A percentile compares a stretch with the other conserved stretches of the same genome.
Conservation (phyloP, 1,140 invertebrate genomes). For the Euschistus heros region DNA sequence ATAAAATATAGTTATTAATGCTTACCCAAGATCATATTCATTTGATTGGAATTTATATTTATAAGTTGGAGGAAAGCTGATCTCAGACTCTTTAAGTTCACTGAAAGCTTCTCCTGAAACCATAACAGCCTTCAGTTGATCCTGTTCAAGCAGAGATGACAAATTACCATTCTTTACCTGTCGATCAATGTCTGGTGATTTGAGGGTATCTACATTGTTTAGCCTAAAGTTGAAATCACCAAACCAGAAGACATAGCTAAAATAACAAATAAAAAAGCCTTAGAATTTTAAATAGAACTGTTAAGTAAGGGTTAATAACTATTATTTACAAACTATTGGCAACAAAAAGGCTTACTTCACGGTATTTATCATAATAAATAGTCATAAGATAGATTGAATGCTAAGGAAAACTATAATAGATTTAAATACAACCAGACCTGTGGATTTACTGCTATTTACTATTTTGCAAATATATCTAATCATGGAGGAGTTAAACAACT, state of each 20-base stretch:
- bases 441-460: too few relatives aligned
- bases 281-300: too few relatives aligned
- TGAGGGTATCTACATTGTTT: constrained; percentile 42
- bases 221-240: constrained; percentile 90
- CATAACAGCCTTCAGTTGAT: constrained; percentile 61
- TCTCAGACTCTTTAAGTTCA: constrained; percentile 58
- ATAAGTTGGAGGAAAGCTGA: constrained; percentile 80
- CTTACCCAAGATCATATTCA: constrained; percentile 51
- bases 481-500: too few relatives aligned
- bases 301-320: too few relatives aligned
- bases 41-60: constrained; percentile 65
- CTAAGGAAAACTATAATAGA: too few relatives aligned
- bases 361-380: too few relatives aligned
- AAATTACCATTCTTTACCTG: constrained; percentile 52
- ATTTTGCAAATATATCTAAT: too few relatives aligned
- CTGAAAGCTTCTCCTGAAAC: constrained; percentile 63
- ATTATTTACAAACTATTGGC: too few relatives aligned
- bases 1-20: too few relatives aligned
- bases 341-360: too few relatives aligned
- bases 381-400: too few relatives aligned
- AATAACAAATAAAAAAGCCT: constrained; percentile 28
- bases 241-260: constrained; percentile 87
- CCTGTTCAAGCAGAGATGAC: constrained; percentile 50
- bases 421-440: too few relatives aligned
- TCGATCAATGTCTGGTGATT: constrained; percentile 54